phyloP scores from a whole-genome alignment of 2,888 invertebrate genomes.

The Nemoura dubitans region DNA sequence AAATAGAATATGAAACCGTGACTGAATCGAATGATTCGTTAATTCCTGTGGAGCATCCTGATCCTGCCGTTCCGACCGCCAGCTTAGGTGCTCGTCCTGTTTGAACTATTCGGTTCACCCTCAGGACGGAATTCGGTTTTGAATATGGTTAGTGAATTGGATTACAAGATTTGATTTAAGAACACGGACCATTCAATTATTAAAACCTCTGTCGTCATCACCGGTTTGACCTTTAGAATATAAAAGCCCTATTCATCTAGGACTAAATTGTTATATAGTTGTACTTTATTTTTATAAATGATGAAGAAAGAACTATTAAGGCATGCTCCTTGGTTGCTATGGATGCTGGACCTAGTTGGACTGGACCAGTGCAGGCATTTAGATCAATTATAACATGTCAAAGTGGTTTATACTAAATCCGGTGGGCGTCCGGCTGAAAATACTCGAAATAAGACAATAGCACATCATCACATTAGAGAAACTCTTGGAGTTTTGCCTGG shows the following conservation, averaged over 20 bases:
- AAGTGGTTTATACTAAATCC: neutral
- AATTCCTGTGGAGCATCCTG: no score
- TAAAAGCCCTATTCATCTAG: constrained; percentile 29
- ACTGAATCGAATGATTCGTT: no score
- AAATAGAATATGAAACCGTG: no score
- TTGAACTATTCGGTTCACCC: neutral
- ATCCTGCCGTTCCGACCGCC: no score
- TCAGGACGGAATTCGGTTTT: neutral
- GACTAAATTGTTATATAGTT: neutral
- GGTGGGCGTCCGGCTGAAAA: constrained; percentile 9
- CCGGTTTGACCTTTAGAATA: constrained; percentile 26
- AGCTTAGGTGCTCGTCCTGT: neutral
- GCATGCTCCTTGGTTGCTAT: neutral
- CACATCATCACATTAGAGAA: neutral
- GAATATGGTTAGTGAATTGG: neutral
- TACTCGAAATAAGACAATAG: neutral
- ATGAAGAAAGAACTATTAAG: constrained; percentile 7
- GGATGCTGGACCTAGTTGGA: neutral
- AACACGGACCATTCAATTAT: constrained; percentile 16
- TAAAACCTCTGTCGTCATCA: constrained; percentile 16
- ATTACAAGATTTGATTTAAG: constrained; percentile 31
- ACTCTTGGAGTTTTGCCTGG: neutral
- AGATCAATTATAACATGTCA: constrained; percentile 22
- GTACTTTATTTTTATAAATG: constrained; percentile 12
- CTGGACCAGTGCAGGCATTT: neutral